phyloP scores from a whole-genome alignment of 2,888 invertebrate genomes.

The Harmothoe impar region DNA sequence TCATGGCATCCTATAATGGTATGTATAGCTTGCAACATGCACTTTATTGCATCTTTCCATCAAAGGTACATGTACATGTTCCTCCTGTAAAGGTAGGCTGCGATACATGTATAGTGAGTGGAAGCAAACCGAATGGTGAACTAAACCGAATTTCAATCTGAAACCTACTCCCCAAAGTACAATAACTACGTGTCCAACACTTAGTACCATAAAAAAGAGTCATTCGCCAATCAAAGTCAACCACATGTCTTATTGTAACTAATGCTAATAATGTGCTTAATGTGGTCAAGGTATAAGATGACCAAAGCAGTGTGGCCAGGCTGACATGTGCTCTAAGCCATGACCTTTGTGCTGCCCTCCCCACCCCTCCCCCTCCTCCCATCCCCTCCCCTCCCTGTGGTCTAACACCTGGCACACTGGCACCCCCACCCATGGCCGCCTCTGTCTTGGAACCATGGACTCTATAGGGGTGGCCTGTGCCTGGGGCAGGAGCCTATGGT shows the following conservation, averaged over 20 bases:
- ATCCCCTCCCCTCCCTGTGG: not conserved
- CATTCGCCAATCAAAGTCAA: not conserved
- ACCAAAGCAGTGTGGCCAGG: not conserved
- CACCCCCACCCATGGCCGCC: not conserved
- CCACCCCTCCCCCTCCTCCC: not conserved
- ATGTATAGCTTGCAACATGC: too few relatives aligned
- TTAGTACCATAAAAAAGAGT: too few relatives aligned
- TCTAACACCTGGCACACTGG: not conserved
- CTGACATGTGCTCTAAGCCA: not conserved
- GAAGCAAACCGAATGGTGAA: too few relatives aligned
- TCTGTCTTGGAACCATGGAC: not conserved
- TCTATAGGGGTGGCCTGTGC: not conserved
- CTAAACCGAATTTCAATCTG: too few relatives aligned
- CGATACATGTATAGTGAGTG: too few relatives aligned
- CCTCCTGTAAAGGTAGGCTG: too few relatives aligned
- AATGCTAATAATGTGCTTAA: not conserved
- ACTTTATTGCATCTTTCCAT: too few relatives aligned
- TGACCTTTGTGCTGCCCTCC: not conserved
- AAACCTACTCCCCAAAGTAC: too few relatives aligned
- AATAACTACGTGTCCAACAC: too few relatives aligned
- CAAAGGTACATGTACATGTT: too few relatives aligned
- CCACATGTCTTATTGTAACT: not conserved
- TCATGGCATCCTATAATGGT: too few relatives aligned
- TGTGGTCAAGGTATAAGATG: conserved; percentile 14
- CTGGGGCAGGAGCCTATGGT: too few relatives aligned